phyloP scores from a whole-genome alignment of 2,888 invertebrate species.

The Dyspetes luteomarginatus region DNA sequence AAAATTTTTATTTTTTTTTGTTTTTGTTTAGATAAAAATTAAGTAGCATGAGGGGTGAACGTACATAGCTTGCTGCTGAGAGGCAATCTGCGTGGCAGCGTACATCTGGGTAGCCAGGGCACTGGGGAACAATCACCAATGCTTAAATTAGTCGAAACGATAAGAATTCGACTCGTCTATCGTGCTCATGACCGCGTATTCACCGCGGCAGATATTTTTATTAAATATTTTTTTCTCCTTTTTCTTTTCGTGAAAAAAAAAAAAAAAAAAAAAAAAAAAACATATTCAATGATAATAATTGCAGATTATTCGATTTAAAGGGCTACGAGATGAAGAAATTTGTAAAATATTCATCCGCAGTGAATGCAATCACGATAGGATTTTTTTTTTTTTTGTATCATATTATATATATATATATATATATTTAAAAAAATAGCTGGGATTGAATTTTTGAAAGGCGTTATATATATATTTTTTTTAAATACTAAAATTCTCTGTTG shows the following conservation, averaged over 20 bases:
- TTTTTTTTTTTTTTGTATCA: slow-evolving; percentile 13
- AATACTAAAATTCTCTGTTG: too few relatives aligned
- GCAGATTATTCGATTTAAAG: slow-evolving; percentile 6
- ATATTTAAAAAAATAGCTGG: background rate
- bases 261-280: too few relatives aligned
- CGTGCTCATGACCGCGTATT: slow-evolving; percentile 55
- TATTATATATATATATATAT: too few relatives aligned
- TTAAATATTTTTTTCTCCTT: slow-evolving; percentile 5
- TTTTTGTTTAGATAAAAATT: slow-evolving; percentile 75
- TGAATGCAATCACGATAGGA: slow-evolving; percentile 49
- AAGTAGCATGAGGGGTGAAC: slow-evolving; percentile 85
- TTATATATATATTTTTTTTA: background rate
- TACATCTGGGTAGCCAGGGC: slow-evolving; percentile 98
- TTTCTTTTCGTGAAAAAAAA: slow-evolving; percentile 1
- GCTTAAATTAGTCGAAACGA: slow-evolving; percentile 83
- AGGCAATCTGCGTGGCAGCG: slow-evolving; percentile 95
- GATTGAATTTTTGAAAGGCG: background rate
- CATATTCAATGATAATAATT: too few relatives aligned
- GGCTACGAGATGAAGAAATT: background rate
- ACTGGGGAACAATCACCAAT: slow-evolving; percentile 89
- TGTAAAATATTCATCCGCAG: slow-evolving; percentile 35
- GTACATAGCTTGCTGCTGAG: slow-evolving; percentile 97
- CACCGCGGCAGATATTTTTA: slow-evolving; percentile 46
- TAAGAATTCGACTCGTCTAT: slow-evolving; percentile 73
- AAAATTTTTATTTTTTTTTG: slow-evolving; percentile 46